Conservation (phyloP, 1,140 invertebrate species). For the Antheraea mylitta region DNA sequence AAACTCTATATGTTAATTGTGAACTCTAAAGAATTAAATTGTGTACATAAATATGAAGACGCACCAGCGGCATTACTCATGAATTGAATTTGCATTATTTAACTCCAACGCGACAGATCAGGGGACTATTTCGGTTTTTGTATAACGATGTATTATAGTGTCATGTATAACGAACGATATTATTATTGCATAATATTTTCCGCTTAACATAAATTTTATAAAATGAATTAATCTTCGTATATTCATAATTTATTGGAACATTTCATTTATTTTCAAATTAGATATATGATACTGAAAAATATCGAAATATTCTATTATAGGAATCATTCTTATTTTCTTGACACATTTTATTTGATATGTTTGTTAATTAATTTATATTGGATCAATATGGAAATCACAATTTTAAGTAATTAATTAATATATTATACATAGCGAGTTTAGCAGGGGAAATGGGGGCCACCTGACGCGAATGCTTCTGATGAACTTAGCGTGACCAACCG, state of each 20-base stretch:
- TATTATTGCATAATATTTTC: background rate
- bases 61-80: background rate
- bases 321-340: too few species aligned
- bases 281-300: too few species aligned
- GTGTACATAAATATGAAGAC: background rate
- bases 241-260: too few species aligned
- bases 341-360: too few species aligned
- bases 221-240: too few species aligned
- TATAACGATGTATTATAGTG: background rate
- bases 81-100: background rate
- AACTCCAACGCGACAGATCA: background rate
- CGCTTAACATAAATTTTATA: too few species aligned
- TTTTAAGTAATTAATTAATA: background rate
- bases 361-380: too few species aligned
- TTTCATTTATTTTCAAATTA: too few species aligned
- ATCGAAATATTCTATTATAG: too few species aligned
- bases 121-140: background rate
- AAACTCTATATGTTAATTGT: background rate
- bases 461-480: constrained; percentile 37
- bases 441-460: constrained; percentile 36
- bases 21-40: constrained; percentile 1
- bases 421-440: background rate
- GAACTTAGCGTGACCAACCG: constrained; percentile 41
- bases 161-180: background rate
- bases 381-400: background rate